A percentile compares a stretch with the other conserved stretches of the same genome.
phyloP scores from a whole-genome alignment of 2,113 vertebrate genomes.

The Sphaerodactylus townsendi region DNA sequence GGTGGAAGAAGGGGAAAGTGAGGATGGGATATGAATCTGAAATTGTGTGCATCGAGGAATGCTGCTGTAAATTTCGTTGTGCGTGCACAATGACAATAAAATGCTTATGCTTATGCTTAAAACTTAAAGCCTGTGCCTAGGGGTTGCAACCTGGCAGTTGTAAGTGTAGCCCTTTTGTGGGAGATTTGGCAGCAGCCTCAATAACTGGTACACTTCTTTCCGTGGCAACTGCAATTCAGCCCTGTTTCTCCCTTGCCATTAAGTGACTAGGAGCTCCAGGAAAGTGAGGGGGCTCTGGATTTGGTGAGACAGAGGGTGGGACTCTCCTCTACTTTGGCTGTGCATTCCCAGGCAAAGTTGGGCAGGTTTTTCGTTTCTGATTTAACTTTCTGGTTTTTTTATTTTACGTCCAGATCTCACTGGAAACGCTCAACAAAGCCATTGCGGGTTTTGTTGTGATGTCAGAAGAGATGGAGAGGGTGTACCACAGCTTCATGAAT shows the following conservation, averaged over 20 bases:
- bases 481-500: conserved; percentile 83
- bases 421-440: conserved; percentile 78
- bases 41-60: too few relatives aligned
- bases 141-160: neutral
- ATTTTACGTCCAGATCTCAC: conserved; percentile 76
- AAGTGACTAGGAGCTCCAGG: neutral
- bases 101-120: too few relatives aligned
- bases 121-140: neutral
- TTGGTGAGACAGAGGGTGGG: too few relatives aligned
- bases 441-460: conserved; percentile 81
- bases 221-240: neutral
- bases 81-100: too few relatives aligned
- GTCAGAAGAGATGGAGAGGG: conserved; percentile 84
- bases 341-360: neutral
- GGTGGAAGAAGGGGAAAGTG: too few relatives aligned
- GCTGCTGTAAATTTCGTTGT: too few relatives aligned
- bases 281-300: neutral
- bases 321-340: neutral
- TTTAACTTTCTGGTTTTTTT: too few relatives aligned
- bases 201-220: neutral
- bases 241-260: neutral
- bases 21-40: too few relatives aligned
- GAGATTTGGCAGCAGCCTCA: neutral
- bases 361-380: neutral
- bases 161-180: neutral